Conservation (phyloP, 2,113 vertebrate species). For the Galeopterus variegatus region DNA sequence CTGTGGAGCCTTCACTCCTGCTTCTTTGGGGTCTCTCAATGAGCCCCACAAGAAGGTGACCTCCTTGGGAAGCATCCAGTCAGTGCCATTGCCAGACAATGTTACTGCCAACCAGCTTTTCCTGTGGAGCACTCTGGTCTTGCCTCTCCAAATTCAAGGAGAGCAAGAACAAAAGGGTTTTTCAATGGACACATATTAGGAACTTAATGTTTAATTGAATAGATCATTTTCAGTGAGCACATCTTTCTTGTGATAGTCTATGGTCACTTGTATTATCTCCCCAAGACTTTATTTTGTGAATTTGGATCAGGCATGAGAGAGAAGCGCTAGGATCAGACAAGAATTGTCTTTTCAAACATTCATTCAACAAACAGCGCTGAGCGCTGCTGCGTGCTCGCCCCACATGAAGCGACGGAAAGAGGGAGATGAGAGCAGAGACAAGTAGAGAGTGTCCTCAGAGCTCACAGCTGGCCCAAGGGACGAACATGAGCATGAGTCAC, state of each 20-base stretch:
- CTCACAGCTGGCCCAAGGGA: neutral
- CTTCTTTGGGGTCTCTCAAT: rapidly evolving
- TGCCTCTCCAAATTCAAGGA: neutral
- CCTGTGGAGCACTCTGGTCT: neutral
- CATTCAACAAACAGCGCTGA: neutral
- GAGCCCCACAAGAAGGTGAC: rapidly evolving
- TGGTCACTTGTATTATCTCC: too few species aligned
- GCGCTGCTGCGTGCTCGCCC: rapidly evolving
- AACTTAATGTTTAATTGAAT: neutral
- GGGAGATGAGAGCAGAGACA: rapidly evolving
- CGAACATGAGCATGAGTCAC: too few species aligned
- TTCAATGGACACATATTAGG: neutral
- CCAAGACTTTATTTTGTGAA: neutral
- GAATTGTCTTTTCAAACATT: neutral
- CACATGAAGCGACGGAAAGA: rapidly evolving
- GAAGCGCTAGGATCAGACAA: neutral
- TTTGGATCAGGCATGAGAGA: neutral
- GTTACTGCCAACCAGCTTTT: rapidly evolving
- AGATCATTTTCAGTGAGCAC: neutral
- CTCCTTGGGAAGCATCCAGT: rapidly evolving
- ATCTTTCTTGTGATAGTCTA: too few species aligned
- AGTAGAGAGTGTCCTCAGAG: neutral
- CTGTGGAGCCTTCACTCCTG: rapidly evolving
- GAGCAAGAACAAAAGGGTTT: neutral
- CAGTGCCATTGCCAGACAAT: rapidly evolving